Conservation (phyloP, 1,140 invertebrate species). For the Ceratina calcarata region DNA sequence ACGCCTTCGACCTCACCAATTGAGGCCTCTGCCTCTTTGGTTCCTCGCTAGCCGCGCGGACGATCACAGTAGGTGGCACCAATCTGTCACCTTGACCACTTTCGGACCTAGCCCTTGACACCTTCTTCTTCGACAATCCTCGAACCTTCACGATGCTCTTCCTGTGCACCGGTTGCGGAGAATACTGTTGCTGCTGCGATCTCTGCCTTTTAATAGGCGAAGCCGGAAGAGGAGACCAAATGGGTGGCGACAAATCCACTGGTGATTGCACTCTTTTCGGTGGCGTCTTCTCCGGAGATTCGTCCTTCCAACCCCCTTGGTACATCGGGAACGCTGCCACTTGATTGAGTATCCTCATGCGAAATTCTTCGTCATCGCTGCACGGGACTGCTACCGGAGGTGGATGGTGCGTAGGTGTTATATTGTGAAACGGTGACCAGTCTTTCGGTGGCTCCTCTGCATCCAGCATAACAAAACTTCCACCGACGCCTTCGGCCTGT, state of each 20-base stretch:
- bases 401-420: constrained; percentile 75
- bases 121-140: constrained; percentile 55
- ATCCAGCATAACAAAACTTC: constrained; percentile 56
- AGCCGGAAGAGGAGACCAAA: constrained; percentile 70
- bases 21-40: constrained; percentile 69
- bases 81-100: constrained; percentile 46
- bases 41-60: constrained; percentile 73
- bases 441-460: constrained; percentile 50
- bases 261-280: constrained; percentile 53
- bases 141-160: constrained; percentile 58
- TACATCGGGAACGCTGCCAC: constrained; percentile 77
- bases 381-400: constrained; percentile 62
- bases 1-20: constrained; percentile 72
- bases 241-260: constrained; percentile 64
- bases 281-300: constrained; percentile 72
- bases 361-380: constrained; percentile 72
- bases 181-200: constrained; percentile 51
- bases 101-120: constrained; percentile 52
- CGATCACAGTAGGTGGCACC: constrained; percentile 49
- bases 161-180: constrained; percentile 45
- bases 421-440: constrained; percentile 67
- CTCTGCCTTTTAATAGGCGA: constrained; percentile 62
- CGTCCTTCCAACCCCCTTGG: constrained; percentile 78
- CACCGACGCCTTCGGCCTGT: constrained; percentile 7
- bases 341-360: constrained; percentile 74